Evolutionary conservation across 2,888 invertebrate genomes (phyloP).

Genomic region (Nemotelus nigrinus): DNA sequence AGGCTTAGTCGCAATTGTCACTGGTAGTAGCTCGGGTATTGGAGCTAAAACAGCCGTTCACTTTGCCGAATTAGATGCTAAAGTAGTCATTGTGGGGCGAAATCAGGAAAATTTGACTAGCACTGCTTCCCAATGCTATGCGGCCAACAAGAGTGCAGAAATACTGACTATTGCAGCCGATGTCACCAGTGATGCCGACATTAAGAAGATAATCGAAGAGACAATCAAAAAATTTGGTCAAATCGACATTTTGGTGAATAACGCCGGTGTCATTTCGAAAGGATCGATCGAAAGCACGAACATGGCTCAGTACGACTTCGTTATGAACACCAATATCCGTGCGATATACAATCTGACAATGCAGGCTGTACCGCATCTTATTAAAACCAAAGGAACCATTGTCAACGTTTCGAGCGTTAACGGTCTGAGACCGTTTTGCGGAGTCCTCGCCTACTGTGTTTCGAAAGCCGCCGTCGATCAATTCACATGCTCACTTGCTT

Average conservation of each 20-base stretch:
- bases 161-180: slow-evolving; percentile 74
- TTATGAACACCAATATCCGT: slow-evolving; percentile 85
- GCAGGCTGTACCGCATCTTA: slow-evolving; percentile 81
- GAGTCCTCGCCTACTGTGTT: slow-evolving; percentile 85
- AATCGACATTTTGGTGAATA: slow-evolving; percentile 80
- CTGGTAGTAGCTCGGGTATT: slow-evolving; percentile 81
- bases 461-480: slow-evolving; percentile 92
- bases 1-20: slow-evolving; percentile 67
- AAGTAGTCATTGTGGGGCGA: slow-evolving; percentile 73
- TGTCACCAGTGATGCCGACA: slow-evolving; percentile 72
- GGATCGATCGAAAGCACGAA: slow-evolving; percentile 84
- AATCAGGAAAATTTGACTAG: slow-evolving; percentile 74
- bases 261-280: slow-evolving; percentile 79
- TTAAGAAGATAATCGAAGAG: slow-evolving; percentile 72
- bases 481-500: slow-evolving; percentile 85
- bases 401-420: slow-evolving; percentile 92
- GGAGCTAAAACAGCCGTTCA: slow-evolving; percentile 76
- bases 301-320: slow-evolving; percentile 80
- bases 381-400: slow-evolving; percentile 79
- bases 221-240: slow-evolving; percentile 73
- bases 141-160: slow-evolving; percentile 67
- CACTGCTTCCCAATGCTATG: slow-evolving; percentile 69
- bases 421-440: slow-evolving; percentile 84
- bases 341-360: slow-evolving; percentile 78
- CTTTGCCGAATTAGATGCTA: slow-evolving; percentile 73